Conservation (phyloP, 2,888 invertebrate species). For the Philopedon plagiatum region DNA sequence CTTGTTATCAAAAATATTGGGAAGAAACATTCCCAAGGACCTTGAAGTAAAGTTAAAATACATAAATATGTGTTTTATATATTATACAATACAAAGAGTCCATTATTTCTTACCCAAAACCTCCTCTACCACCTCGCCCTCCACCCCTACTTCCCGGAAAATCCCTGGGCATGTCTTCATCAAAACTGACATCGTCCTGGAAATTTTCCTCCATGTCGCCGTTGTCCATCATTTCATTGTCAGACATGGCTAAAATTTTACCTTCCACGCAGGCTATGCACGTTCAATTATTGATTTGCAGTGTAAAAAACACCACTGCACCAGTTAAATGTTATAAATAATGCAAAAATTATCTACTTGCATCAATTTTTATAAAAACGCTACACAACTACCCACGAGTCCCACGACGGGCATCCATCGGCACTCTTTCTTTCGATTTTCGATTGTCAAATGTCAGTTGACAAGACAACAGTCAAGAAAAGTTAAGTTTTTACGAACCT, state of each 20-base stretch:
- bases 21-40: not conserved
- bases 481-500: no score
- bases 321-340: constrained; percentile 7
- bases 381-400: not conserved
- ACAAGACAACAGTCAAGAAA: not conserved
- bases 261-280: constrained; percentile 13
- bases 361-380: constrained; percentile 6
- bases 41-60: no score
- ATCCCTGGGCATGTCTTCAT: constrained; percentile 70
- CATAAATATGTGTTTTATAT: no score
- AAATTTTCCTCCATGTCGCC: constrained; percentile 59
- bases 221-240: constrained; percentile 28
- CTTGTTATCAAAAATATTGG: no score
- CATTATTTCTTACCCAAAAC: constrained; percentile 68
- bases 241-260: constrained; percentile 22
- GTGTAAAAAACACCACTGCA: constrained; percentile 6
- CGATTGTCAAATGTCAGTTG: not conserved
- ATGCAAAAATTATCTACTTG: constrained; percentile 20
- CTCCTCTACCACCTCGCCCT: constrained; percentile 62
- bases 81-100: no score
- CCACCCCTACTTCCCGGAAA: constrained; percentile 68
- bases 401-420: not conserved
- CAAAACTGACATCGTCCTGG: constrained; percentile 64
- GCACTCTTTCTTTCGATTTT: not conserved
- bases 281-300: constrained; percentile 11